These are phyloP conservation scores for Cryptoleucopteryx plumbea DNA, from an alignment of 2,113 vertebrate species.

Conservation along the genomic window DNA sequence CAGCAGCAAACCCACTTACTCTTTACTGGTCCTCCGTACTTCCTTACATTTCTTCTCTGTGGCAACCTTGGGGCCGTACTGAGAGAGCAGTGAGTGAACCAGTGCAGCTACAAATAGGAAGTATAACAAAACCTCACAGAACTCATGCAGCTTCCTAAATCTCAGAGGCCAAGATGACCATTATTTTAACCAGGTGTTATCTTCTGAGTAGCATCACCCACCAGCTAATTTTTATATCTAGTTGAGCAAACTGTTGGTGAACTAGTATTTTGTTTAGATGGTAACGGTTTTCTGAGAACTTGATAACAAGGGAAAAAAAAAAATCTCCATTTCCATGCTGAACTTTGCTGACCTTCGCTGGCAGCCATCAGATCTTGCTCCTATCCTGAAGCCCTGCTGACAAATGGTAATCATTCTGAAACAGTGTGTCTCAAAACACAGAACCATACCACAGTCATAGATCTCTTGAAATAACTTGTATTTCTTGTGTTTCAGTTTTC, in stretches of 20 bases:
- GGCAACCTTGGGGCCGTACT: neutral
- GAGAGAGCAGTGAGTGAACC: neutral
- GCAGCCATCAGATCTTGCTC: neutral
- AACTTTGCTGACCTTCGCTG: neutral
- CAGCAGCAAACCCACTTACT: neutral
- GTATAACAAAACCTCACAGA: neutral
- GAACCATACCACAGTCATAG: neutral
- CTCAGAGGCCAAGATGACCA: neutral
- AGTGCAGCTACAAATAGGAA: neutral
- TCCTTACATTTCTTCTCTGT: neutral
- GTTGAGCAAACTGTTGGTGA: neutral
- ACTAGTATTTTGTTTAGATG: neutral
- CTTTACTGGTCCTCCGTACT: neutral
- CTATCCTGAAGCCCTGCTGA: neutral
- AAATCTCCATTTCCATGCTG: neutral
- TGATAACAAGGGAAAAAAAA: neutral
- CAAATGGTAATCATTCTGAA: conserved; percentile 27
- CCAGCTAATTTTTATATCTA: neutral
- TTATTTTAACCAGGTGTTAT: neutral
- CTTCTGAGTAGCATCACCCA: neutral
- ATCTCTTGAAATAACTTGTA: conserved; percentile 23
- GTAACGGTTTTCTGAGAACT: neutral
- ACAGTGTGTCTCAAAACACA: conserved; percentile 11
- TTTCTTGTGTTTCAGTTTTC: conserved; percentile 50
- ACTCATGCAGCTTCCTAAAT: neutral